These are phyloP conservation scores for Brachypalpus laphriformis DNA, from an alignment of 2,888 invertebrate species.

Conservation along the genomic window DNA sequence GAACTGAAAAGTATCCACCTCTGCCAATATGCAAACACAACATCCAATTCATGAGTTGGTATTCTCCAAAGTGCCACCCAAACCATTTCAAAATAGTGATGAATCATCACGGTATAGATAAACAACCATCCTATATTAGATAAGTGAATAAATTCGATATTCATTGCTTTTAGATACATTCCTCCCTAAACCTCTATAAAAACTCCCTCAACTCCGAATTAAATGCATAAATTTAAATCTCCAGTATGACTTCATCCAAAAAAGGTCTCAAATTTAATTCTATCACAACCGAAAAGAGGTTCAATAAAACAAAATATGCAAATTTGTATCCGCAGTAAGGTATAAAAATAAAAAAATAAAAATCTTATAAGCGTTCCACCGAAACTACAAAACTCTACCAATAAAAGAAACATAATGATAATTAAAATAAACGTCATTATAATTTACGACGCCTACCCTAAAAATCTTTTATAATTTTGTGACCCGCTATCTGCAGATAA, in stretches of 20 bases:
- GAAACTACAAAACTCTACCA: background rate
- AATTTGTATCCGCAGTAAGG: background rate
- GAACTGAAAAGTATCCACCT: background rate
- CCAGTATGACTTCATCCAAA: slow-evolving; percentile 8
- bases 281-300: background rate
- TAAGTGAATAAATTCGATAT: background rate
- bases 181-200: background rate
- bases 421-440: slow-evolving; percentile 25
- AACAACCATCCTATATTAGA: background rate
- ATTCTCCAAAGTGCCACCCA: no score
- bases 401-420: no score
- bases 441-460: slow-evolving; percentile 31
- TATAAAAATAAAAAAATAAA: background rate
- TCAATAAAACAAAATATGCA: background rate
- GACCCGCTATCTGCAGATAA: slow-evolving; percentile 20
- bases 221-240: background rate
- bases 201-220: background rate
- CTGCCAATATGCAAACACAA: no score
- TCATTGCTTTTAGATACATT: background rate
- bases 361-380: no score
- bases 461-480: slow-evolving; percentile 16
- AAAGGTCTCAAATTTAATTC: slow-evolving; percentile 9
- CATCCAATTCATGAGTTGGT: background rate
- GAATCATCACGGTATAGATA: background rate
- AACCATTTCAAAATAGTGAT: background rate